These are phyloP conservation scores for Maniola jurtina DNA, from an alignment of 1,140 invertebrate species.

Conservation along the genomic window DNA sequence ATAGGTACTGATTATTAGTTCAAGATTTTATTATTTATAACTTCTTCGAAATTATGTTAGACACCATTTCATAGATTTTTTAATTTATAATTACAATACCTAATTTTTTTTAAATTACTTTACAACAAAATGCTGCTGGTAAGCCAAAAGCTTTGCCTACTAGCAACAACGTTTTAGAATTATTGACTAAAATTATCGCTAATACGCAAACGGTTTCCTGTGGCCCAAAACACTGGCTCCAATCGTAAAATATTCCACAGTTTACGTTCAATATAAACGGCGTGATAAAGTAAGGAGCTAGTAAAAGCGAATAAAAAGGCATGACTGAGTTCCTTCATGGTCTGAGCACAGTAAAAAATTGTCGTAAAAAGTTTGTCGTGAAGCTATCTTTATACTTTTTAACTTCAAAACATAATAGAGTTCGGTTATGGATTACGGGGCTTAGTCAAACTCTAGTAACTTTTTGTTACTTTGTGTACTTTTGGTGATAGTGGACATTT, in stretches of 20 bases:
- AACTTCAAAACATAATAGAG: background rate
- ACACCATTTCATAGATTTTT: too few relatives aligned
- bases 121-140: background rate
- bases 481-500: too few relatives aligned
- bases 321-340: slow-evolving; percentile 18
- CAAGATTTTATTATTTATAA: too few relatives aligned
- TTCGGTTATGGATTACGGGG: too few relatives aligned
- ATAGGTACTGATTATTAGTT: too few relatives aligned
- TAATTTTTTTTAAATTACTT: too few relatives aligned
- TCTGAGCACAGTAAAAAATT: slow-evolving; percentile 23
- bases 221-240: slow-evolving; percentile 27
- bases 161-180: background rate
- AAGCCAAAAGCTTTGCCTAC: background rate
- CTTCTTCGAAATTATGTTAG: too few relatives aligned
- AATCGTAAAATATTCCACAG: slow-evolving; percentile 38
- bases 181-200: slow-evolving; percentile 28
- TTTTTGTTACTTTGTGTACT: too few relatives aligned
- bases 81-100: too few relatives aligned
- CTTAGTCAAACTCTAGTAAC: too few relatives aligned
- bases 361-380: slow-evolving; percentile 18
- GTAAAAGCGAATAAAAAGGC: slow-evolving; percentile 26
- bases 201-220: slow-evolving; percentile 26
- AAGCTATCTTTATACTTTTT: slow-evolving; percentile 4
- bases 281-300: slow-evolving; percentile 31
- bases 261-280: slow-evolving; percentile 36